Evolutionary conservation across 2,797 vertebrate species (phyloP).

Genomic region (Centropyge bicolor): DNA sequence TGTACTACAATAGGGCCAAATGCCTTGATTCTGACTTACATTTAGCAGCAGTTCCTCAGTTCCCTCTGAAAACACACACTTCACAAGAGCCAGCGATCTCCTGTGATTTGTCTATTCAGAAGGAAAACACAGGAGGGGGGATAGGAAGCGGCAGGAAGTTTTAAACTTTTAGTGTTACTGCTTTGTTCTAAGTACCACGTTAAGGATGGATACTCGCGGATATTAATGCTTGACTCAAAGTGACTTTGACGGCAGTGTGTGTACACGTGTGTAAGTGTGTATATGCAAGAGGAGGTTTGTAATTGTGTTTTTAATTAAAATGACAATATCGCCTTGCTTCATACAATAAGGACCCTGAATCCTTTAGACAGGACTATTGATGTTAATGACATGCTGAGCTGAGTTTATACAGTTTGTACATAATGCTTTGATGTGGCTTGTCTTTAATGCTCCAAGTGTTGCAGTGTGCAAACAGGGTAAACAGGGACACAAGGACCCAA

Average conservation of each 20-base stretch:
- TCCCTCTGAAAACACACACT: slow-evolving; percentile 18
- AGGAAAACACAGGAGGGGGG: slow-evolving; percentile 1
- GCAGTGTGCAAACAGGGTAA: too few relatives aligned
- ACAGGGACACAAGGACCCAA: too few relatives aligned
- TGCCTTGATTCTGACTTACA: slow-evolving; percentile 18
- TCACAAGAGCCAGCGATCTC: background rate
- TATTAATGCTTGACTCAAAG: background rate
- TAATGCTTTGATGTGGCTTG: background rate
- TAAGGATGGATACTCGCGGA: too few relatives aligned
- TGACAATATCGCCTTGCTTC: background rate
- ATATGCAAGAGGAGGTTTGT: background rate
- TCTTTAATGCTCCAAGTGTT: background rate
- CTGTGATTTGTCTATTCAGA: background rate
- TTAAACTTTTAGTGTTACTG: slow-evolving; percentile 2
- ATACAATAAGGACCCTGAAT: background rate
- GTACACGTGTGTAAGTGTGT: background rate
- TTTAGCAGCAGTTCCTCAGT: slow-evolving; percentile 1
- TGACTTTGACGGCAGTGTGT: slow-evolving; percentile 4
- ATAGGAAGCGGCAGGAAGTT: slow-evolving; percentile 7
- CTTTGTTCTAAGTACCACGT: slow-evolving; percentile 11
- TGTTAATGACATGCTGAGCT: slow-evolving; percentile 17
- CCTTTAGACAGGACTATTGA: background rate
- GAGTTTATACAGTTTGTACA: slow-evolving; percentile 1
- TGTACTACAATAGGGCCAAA: background rate
- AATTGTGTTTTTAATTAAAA: slow-evolving; percentile 4